Base-by-base conservation (phyloP, 2,888 invertebrate species). In the Ptilodon capucinus region DNA sequence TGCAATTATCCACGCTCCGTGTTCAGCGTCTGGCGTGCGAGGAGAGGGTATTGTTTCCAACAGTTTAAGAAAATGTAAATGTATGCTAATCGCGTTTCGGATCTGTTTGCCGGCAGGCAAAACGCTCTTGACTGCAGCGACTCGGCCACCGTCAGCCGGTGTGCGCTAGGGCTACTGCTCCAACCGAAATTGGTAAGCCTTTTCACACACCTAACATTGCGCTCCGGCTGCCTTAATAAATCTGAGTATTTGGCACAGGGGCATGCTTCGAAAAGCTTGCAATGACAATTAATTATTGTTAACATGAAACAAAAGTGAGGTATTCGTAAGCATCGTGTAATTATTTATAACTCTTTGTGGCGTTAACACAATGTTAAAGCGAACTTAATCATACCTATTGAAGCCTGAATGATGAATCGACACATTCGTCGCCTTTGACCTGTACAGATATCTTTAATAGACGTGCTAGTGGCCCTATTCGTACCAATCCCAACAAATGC, bases 1-100 rank as follows among this genome's bases (percentile, higher is more conserved):
- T 42, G 50, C 57, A 58, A 65, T 65, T 54, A 53, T 55, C 58
- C 40, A 44, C 53, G 51, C 46, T 19, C 23, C 32, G 25, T n/a
- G 41, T 14, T 32, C 11, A 11, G 21, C 23, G n/a, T n/a, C n/a
- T n/a, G 34, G 9, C 28, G 18, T 7, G 30, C 23, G 47, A 35
- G 30, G 9, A 17, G 17, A 7, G 45, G 45, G 47, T 9, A 50
- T 54, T 60, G 64, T 57, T 57, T 59, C 47, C 51, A 61, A 50
- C 65, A 63, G 60, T 63, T 64, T 57, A 65, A 76, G 73, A 68
- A 74, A 73, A 77, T 80, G 74, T 72, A 74, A 79, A 80, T 78
- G 57, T 74, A 75, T 75, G 74, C 48, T 67, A 77, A 77, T 74
- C 52, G 51, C 46, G 14, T 59, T 43, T 58, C 5, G 55, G 63